Conservation (phyloP, 1,140 invertebrate species). For the Batillaria attramentaria region DNA sequence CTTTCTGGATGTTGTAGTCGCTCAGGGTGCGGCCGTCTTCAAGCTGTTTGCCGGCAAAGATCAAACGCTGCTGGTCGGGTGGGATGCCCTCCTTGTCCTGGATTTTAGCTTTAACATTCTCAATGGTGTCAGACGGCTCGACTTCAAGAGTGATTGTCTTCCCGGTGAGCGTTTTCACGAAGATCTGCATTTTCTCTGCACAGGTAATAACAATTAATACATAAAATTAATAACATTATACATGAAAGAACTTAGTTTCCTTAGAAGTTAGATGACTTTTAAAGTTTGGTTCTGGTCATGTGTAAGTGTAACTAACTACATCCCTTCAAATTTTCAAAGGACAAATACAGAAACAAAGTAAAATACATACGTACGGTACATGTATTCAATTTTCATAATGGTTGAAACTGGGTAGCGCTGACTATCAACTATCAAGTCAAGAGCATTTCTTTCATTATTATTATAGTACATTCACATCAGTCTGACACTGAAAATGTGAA, state of each 20-base stretch:
- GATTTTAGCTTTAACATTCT: constrained; percentile 67
- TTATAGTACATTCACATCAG: too few relatives aligned
- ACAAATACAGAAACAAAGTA: too few relatives aligned
- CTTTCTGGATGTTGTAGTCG: constrained; percentile 94
- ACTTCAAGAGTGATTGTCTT: constrained; percentile 97
- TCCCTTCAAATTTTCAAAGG: too few relatives aligned
- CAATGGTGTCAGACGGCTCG: constrained; percentile 93
- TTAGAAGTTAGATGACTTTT: not conserved
- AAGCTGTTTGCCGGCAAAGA: constrained; percentile 74
- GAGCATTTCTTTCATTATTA: too few relatives aligned
- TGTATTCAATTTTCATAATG: too few relatives aligned
- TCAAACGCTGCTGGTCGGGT: constrained; percentile 72
- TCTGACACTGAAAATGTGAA: too few relatives aligned
- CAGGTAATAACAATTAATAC: not conserved
- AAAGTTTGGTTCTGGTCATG: too few relatives aligned
- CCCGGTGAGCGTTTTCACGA: constrained; percentile 92
- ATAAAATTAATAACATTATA: not conserved
- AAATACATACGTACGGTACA: too few relatives aligned
- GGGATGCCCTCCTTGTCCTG: constrained; percentile 82
- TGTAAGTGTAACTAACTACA: too few relatives aligned
- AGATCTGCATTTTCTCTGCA: constrained; percentile 89
- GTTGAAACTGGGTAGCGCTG: too few relatives aligned
- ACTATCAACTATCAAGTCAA: too few relatives aligned
- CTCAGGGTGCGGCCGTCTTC: constrained; percentile 77
- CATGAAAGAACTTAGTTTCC: not conserved